These are phyloP conservation scores for Beris morrisii DNA, from an alignment of 2,888 invertebrate species.

Conservation along the genomic window DNA sequence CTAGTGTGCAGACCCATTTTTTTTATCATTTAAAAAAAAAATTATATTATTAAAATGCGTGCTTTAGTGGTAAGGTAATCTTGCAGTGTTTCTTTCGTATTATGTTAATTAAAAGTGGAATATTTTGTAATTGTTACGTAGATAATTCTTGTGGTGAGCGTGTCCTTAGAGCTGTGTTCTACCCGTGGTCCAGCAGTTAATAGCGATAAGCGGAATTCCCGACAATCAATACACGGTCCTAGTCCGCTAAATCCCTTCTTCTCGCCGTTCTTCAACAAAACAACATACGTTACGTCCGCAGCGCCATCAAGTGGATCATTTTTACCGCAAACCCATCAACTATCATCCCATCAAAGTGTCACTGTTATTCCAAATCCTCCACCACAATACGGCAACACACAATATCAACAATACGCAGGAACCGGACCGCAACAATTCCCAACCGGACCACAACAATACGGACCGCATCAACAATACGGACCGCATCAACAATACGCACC, in stretches of 20 bases:
- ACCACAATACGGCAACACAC: not conserved
- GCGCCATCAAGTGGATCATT: not conserved
- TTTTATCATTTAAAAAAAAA: too few relatives aligned
- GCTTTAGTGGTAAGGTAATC: slow-evolving; percentile 27
- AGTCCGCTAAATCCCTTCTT: slow-evolving; percentile 25
- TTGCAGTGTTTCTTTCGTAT: slow-evolving; percentile 6
- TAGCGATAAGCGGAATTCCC: slow-evolving; percentile 5
- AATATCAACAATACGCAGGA: not conserved
- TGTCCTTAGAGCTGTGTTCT: slow-evolving; percentile 14
- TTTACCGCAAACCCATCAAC: not conserved
- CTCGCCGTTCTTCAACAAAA: slow-evolving; percentile 12
- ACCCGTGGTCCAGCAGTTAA: not conserved
- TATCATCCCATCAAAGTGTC: slow-evolving; percentile 9
- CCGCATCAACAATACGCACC: not conserved
- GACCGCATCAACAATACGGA: not conserved
- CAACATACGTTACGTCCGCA: not conserved
- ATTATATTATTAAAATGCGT: slow-evolving; percentile 22
- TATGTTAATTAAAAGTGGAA: slow-evolving; percentile 9
- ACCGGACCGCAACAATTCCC: not conserved
- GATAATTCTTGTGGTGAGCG: slow-evolving; percentile 23
- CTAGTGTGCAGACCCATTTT: too few relatives aligned
- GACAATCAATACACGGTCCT: slow-evolving; percentile 9
- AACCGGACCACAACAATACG: not conserved
- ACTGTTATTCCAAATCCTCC: slow-evolving; percentile 20
- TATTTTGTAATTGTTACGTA: slow-evolving; percentile 1